These are phyloP conservation scores for Melanotaenia parkinsoni DNA, from an alignment of 2,797 vertebrate species.

Conservation along the genomic window DNA sequence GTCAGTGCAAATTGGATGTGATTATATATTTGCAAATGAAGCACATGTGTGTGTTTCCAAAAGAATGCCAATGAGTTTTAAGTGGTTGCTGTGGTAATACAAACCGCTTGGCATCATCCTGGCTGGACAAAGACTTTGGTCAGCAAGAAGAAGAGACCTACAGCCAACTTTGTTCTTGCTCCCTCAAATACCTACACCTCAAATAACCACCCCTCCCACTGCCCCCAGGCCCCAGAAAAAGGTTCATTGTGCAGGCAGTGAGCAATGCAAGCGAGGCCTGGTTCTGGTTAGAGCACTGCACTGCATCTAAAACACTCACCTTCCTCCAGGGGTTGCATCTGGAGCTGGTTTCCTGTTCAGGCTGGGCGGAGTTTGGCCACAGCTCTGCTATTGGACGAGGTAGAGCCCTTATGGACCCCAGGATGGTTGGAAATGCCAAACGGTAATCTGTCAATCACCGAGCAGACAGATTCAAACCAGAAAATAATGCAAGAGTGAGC, in stretches of 20 bases:
- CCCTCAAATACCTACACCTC: constrained; percentile 47
- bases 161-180: constrained; percentile 65
- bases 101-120: constrained; percentile 44
- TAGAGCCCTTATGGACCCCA: constrained; percentile 68
- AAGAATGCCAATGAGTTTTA: constrained; percentile 49
- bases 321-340: constrained; percentile 86
- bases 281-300: constrained; percentile 74
- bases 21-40: constrained; percentile 71
- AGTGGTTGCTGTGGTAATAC: constrained; percentile 41
- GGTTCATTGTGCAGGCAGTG: constrained; percentile 77
- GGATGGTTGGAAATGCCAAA: constrained; percentile 71
- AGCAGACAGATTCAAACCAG: constrained; percentile 64
- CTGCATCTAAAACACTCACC: constrained; percentile 81
- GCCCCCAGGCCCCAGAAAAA: constrained; percentile 68
- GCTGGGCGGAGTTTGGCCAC: constrained; percentile 75
- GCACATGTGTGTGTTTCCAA: constrained; percentile 54
- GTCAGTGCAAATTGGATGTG: constrained; percentile 71
- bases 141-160: constrained; percentile 57
- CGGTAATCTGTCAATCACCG: constrained; percentile 76
- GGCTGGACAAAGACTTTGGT: constrained; percentile 35
- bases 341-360: constrained; percentile 86
- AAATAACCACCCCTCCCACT: constrained; percentile 20
- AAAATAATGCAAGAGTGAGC: constrained; percentile 27
- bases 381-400: constrained; percentile 75
- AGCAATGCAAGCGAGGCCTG: constrained; percentile 66